Conservation (phyloP, 2,888 invertebrate genomes). For the Octonoba sinensis region DNA sequence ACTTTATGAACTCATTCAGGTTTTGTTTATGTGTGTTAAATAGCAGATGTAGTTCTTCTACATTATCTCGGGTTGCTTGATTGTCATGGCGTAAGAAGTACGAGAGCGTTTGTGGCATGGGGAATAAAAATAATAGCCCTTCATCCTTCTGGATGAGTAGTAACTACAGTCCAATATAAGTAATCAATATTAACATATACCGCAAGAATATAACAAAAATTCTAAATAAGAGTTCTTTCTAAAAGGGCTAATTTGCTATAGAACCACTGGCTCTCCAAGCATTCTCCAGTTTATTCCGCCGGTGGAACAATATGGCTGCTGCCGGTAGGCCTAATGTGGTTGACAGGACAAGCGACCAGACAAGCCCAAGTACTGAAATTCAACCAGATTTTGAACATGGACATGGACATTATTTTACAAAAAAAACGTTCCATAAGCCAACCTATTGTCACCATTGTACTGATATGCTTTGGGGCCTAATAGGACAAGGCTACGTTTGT, state of each 20-base stretch:
- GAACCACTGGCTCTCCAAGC: conserved; percentile 65
- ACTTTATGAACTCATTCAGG: too few species aligned
- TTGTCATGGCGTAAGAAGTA: too few species aligned
- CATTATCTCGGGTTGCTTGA: too few species aligned
- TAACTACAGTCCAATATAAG: too few species aligned
- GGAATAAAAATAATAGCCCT: too few species aligned
- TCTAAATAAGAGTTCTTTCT: background rate
- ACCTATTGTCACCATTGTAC: conserved; percentile 99
- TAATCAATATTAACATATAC: too few species aligned
- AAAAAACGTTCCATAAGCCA: conserved; percentile 99
- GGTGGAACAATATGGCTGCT: conserved; percentile 64
- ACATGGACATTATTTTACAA: conserved; percentile 97
- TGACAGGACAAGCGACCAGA: conserved; percentile 49
- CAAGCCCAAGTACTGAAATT: conserved; percentile 59
- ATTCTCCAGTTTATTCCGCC: conserved; percentile 64
- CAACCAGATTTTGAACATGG: conserved; percentile 66
- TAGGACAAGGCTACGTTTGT: conserved; percentile 99
- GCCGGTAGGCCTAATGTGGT: conserved; percentile 33
- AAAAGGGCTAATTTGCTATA: conserved; percentile 1
- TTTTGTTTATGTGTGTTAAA: too few species aligned
- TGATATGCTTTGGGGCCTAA: conserved; percentile 99
- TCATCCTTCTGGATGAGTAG: too few species aligned
- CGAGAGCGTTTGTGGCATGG: too few species aligned
- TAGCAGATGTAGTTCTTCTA: too few species aligned
- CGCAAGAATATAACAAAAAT: too few species aligned